Percentiles rank a stretch among this genome's conserved stretches.
Conservation (phyloP, 2,888 invertebrate species). For the Campoplex capitator region DNA sequence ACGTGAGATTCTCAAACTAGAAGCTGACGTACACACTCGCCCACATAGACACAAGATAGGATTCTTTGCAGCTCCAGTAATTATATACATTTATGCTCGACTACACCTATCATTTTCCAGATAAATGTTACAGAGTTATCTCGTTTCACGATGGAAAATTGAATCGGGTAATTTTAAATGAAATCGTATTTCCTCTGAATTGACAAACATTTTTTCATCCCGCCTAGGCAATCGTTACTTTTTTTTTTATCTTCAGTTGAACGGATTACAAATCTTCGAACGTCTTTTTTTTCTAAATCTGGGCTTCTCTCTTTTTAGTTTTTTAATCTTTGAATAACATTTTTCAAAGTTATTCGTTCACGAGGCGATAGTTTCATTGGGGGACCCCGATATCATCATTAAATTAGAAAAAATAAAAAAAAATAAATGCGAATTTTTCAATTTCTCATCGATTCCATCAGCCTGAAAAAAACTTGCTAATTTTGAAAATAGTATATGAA, state of each 20-base stretch:
- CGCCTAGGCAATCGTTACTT: neutral
- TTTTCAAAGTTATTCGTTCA: too few species aligned
- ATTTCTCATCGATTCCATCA: neutral
- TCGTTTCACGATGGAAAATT: constrained; percentile 29
- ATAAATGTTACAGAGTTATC: neutral
- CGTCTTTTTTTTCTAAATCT: neutral
- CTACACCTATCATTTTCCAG: constrained; percentile 44
- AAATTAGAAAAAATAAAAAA: too few species aligned
- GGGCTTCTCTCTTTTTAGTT: too few species aligned
- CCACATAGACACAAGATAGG: constrained; percentile 14
- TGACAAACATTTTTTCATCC: neutral
- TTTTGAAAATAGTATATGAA: neutral
- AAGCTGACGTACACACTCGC: constrained; percentile 35
- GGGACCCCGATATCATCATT: neutral
- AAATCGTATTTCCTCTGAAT: neutral
- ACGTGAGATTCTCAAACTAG: constrained; percentile 47
- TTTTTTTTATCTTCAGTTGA: neutral
- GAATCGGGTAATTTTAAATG: neutral
- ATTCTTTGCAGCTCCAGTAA: constrained; percentile 38
- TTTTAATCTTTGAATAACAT: too few species aligned
- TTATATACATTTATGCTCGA: constrained; percentile 46
- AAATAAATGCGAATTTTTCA: too few species aligned
- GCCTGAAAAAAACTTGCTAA: neutral
- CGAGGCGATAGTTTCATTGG: neutral
- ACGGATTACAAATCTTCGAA: neutral